Evolutionary conservation across 1,140 invertebrate species (phyloP), one percentile per base, ranked within the genome.

Genomic region (Prorops nasuta): DNA sequence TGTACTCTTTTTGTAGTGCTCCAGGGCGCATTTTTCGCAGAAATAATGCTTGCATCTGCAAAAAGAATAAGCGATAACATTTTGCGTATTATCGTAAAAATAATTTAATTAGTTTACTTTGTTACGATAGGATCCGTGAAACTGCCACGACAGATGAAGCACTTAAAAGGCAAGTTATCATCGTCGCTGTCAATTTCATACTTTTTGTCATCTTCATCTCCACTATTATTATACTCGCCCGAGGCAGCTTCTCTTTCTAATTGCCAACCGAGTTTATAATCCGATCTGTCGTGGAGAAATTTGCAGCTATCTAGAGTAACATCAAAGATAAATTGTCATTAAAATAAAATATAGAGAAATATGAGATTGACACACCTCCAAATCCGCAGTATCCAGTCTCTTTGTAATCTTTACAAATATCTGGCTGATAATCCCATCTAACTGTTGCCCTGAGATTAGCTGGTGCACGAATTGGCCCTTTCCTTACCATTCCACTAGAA

Each of bases 341-440:
- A 34, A 7, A 43, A 16, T 31, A 22, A 21, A 42, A 51, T 24
- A 37, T 55, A 14, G 31, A 43, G 18, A 41, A 14, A 37, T 18
- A 32, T 45, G n/a, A n/a, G n/a, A n/a, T n/a, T n/a, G n/a, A 47
- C 44, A 56, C 71, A 90, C 89, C 91, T 74, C 97, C 97, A 81
- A 99, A 99, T 3, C 96, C 96, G 83, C 97, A 99, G 78, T 94
- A 99, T 3, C 97, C 98, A 20, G 98, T 99, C 78, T 99, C 98
- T 74, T 99, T 99, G 67, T 96, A 99, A 80, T 99, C 98, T 79
- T 99, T 99, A 78, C 98, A 99, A 59, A 99, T 96, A 75, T 99
- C 96, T 1, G 97, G 98, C 68, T 98, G 96, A 77, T 99, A 99
- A 75, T 99, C 98, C 97, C 97, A 99, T 72, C 98, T 79, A 3